Evolutionary conservation across 2,797 vertebrate genomes (phyloP).

Genomic region (Sorex maritimensis): DNA sequence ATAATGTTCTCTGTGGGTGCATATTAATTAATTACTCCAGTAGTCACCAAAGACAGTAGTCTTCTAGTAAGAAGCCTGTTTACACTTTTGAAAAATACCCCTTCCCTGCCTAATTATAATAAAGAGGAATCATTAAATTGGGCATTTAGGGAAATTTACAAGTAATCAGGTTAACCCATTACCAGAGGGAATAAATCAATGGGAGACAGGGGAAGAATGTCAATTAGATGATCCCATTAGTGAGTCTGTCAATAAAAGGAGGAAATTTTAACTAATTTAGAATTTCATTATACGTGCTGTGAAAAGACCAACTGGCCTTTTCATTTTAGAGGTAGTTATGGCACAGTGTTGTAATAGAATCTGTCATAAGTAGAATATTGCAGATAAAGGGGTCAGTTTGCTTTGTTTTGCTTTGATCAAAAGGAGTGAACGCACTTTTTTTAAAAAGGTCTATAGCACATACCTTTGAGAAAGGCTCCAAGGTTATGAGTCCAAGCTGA

Average conservation of each 20-base stretch:
- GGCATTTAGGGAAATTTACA: conserved; percentile 50
- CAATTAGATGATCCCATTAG: conserved; percentile 32
- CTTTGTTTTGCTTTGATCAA: conserved; percentile 30
- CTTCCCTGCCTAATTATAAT: conserved; percentile 7
- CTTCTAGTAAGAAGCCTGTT: background rate
- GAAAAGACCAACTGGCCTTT: conserved; percentile 74
- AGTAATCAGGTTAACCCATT: conserved; percentile 46
- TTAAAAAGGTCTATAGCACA: background rate
- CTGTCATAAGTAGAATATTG: conserved; percentile 15
- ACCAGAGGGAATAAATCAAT: conserved; percentile 51
- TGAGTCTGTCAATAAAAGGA: conserved; percentile 38
- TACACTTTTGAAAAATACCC: conserved; percentile 57
- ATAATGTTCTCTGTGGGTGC: background rate
- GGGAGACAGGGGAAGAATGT: background rate
- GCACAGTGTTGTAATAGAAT: conserved; percentile 21
- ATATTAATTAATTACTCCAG: background rate
- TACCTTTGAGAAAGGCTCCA: background rate
- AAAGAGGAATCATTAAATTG: conserved; percentile 61
- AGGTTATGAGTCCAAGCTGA: background rate
- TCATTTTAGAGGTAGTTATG: conserved; percentile 69
- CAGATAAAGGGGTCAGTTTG: conserved; percentile 27
- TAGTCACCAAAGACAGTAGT: background rate
- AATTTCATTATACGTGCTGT: conserved; percentile 48
- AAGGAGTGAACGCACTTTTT: background rate
- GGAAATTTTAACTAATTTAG: conserved; percentile 64